Evolutionary conservation across 2,797 vertebrate species (phyloP), one percentile per base, ranked within the genome.

Genomic region (Momotus momota): DNA sequence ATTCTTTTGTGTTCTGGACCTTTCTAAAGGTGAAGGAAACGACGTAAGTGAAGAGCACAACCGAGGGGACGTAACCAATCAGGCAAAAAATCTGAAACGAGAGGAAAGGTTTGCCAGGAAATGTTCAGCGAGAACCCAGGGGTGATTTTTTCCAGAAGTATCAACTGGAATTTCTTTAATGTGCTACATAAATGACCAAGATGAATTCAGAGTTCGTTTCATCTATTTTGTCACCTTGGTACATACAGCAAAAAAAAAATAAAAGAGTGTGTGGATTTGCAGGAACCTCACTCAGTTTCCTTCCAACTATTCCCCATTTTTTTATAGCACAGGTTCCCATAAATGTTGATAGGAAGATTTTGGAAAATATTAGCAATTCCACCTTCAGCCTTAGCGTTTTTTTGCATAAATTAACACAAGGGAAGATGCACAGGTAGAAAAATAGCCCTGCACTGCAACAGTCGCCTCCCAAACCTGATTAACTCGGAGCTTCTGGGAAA

Each of bases 1-100:
- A 99, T 71, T 99, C 99, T 79, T 98, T 99, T 15, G 99, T 99
- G 96, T 99, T 99, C 96, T 99, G 98, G 94, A 99, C 98, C 92
- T 98, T 98, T 27, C 97, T 98, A 79, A 99, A 99, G 20, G 98
- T 98, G 86, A 99, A 99, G 15, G 99, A 99, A 78, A 98, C 97
- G 21, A 99, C 97, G 0, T 99, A 99, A 8, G 99, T 99, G 97
- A 99, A 99, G 92, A 99, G 98, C 91, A 99, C 98, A 22, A 99
- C 98, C 4, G 99, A 99, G 0, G 99, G 99, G 31, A 98, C 98
- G 2, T 99, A 99, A 72, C 99, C 99, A 5, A 99, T 96, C 12
- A 98, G 97, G 90, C 99, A 99, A 73, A 99, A 98, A 49, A 99
- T 97, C 99, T 99, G 82, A 65, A 96, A 65, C 23, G 81, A 78